phyloP scores from a whole-genome alignment of 64 coral and sea anemone genomes.

The Astreopora myriophthalma region DNA sequence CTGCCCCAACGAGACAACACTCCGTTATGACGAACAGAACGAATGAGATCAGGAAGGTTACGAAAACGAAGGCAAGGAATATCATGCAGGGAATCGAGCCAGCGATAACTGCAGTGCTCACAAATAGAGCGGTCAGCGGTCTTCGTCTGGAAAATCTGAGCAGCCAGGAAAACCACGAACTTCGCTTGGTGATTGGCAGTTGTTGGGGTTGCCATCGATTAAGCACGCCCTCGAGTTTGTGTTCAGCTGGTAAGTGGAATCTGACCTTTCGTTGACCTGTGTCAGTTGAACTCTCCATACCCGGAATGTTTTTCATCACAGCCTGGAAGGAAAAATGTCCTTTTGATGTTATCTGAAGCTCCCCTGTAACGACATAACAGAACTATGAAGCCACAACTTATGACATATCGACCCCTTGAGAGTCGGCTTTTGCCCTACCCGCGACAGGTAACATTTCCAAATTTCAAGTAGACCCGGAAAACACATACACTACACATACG shows the following conservation, averaged over 20 bases:
- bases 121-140: slow-evolving; percentile 7
- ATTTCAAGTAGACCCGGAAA: no score
- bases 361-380: no score
- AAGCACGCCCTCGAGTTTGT: background rate
- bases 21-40: background rate
- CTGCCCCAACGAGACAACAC: slow-evolving; percentile 6
- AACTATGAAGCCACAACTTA: no score
- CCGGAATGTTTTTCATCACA: background rate
- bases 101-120: slow-evolving; percentile 12
- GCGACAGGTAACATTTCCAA: no score
- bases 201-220: background rate
- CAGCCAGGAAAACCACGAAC: background rate
- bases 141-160: slow-evolving; percentile 24
- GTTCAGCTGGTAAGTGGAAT: background rate
- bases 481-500: no score
- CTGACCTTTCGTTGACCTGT: background rate
- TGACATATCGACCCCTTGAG: no score
- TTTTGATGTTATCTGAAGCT: no score
- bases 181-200: slow-evolving; percentile 1
- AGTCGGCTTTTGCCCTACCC: no score
- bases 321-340: background rate
- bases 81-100: slow-evolving; percentile 19
- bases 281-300: background rate
- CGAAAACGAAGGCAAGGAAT: slow-evolving; percentile 5
- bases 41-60: slow-evolving; percentile 12